Evolutionary conservation across 1,140 invertebrate species (phyloP).

Genomic region (Thalassaphorura encarpata): DNA sequence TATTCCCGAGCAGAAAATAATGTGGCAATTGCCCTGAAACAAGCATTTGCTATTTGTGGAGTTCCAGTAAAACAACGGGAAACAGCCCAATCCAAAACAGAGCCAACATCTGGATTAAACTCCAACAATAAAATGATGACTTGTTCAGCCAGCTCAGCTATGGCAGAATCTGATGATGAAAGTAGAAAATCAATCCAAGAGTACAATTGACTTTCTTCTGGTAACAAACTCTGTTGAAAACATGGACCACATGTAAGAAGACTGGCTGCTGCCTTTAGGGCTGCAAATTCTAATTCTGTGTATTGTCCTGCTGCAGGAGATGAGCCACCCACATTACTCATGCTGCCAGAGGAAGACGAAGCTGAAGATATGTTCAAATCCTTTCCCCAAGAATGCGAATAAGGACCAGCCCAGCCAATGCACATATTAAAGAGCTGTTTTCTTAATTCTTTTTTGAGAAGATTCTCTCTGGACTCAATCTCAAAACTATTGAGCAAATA

Average conservation of each 20-base stretch:
- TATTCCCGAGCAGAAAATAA: slow-evolving; percentile 96
- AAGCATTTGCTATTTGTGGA: slow-evolving; percentile 82
- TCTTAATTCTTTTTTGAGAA: slow-evolving; percentile 77
- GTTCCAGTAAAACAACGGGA: slow-evolving; percentile 91
- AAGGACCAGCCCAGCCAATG: slow-evolving; percentile 82
- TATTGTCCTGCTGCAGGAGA: background rate
- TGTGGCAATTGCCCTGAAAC: slow-evolving; percentile 86
- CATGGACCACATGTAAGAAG: slow-evolving; percentile 89
- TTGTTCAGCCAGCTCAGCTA: slow-evolving; percentile 75
- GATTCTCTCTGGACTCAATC: slow-evolving; percentile 43
- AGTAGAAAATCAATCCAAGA: slow-evolving; percentile 86
- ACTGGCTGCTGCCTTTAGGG: slow-evolving; percentile 82
- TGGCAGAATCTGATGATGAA: slow-evolving; percentile 57
- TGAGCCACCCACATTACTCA: no score
- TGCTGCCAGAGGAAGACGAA: background rate
- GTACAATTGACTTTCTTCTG: slow-evolving; percentile 82
- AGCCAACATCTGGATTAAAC: slow-evolving; percentile 88
- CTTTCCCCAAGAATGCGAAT: slow-evolving; percentile 47
- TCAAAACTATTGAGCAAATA: slow-evolving; percentile 23
- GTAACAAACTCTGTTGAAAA: slow-evolving; percentile 68
- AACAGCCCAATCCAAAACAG: slow-evolving; percentile 92
- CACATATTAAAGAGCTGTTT: slow-evolving; percentile 83
- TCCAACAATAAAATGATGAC: slow-evolving; percentile 88
- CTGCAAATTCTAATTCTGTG: slow-evolving; percentile 52
- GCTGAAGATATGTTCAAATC: background rate